phyloP scores from a whole-genome alignment of 2,113 vertebrate species.

The Prionailurus viverrinus region DNA sequence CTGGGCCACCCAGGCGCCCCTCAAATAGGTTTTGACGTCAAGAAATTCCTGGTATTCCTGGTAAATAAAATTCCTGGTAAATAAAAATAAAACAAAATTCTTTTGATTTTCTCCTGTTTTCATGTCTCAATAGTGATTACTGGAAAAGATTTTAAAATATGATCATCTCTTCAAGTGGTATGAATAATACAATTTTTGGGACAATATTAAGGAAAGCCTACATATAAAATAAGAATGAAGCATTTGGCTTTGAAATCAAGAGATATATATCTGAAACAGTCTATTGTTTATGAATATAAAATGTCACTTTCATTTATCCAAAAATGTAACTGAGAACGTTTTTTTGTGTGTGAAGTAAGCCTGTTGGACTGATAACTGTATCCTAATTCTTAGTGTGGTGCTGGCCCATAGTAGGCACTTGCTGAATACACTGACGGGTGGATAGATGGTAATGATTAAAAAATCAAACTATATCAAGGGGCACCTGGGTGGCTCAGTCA shows the following conservation, averaged over 20 bases:
- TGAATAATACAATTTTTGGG: background rate
- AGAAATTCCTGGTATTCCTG: background rate
- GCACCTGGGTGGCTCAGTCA: too few relatives aligned
- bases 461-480: background rate
- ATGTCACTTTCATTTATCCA: background rate
- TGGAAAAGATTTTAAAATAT: background rate
- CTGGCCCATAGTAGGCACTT: background rate
- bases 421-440: background rate
- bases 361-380: background rate
- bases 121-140: background rate
- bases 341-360: background rate
- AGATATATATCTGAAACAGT: background rate
- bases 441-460: background rate
- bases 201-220: slow-evolving; percentile 18
- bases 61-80: slow-evolving; percentile 2
- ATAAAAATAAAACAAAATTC: slow-evolving; percentile 4
- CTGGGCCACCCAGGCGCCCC: too few relatives aligned
- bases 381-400: background rate
- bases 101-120: slow-evolving; percentile 21
- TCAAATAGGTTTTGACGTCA: background rate
- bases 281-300: background rate
- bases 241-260: slow-evolving; percentile 22
- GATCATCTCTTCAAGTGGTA: background rate
- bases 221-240: slow-evolving; percentile 33
- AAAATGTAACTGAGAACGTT: background rate